Percentiles rank a stretch among this genome's conserved stretches.
Conservation (phyloP, 2,888 invertebrate genomes). For the Melinaea marsaeus region DNA sequence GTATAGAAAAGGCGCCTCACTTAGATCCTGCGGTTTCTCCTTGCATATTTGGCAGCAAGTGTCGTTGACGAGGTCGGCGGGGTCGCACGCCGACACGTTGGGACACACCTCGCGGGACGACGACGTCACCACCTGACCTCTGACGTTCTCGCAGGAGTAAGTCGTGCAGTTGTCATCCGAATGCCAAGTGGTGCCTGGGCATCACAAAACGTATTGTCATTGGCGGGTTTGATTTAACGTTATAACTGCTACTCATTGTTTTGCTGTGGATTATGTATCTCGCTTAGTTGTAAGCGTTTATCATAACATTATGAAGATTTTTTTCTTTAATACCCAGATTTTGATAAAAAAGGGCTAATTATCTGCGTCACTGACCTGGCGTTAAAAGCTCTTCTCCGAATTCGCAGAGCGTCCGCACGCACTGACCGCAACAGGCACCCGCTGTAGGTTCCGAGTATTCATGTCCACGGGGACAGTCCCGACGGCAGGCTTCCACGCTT, state of each 20-base stretch:
- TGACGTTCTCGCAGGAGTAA: constrained; percentile 70
- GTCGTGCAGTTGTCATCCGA: constrained; percentile 82
- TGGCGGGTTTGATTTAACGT: background rate
- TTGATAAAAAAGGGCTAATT: background rate
- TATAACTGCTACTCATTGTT: background rate
- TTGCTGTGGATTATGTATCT: too few relatives aligned
- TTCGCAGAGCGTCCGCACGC: constrained; percentile 78
- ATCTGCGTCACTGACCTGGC: constrained; percentile 54
- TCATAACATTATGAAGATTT: too few relatives aligned
- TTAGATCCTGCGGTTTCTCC: constrained; percentile 61
- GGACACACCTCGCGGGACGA: constrained; percentile 79
- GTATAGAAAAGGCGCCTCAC: constrained; percentile 48
- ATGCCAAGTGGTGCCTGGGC: constrained; percentile 74
- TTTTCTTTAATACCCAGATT: too few relatives aligned
- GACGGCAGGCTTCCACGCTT: constrained; percentile 60
- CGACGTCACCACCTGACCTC: constrained; percentile 74
- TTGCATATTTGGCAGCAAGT: constrained; percentile 85
- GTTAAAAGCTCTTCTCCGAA: constrained; percentile 66
- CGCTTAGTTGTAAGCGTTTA: too few relatives aligned
- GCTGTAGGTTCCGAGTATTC: constrained; percentile 62
- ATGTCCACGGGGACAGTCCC: constrained; percentile 77
- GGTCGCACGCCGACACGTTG: constrained; percentile 78
- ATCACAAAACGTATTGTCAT: background rate
- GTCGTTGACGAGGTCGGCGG: constrained; percentile 74
- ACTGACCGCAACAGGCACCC: constrained; percentile 80